phyloP scores from a whole-genome alignment of 1,140 invertebrate species.

The Drosophila nigromelanica region DNA sequence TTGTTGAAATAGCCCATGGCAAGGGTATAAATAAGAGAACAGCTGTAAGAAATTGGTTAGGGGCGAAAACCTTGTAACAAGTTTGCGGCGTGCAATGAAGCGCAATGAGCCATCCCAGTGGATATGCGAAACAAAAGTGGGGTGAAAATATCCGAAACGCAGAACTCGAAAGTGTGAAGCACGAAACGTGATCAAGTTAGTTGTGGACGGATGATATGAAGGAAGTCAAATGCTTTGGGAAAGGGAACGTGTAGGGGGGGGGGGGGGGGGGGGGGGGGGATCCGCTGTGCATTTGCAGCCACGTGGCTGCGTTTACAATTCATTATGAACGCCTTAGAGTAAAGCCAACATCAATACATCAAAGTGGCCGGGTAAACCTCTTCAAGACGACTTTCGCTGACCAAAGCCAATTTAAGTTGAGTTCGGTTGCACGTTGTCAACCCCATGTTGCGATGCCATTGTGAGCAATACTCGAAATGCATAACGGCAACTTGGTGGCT shows the following conservation, averaged over 20 bases:
- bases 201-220: background rate
- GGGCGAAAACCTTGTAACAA: conserved; percentile 34
- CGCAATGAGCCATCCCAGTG: conserved; percentile 46
- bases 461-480: conserved; percentile 57
- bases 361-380: conserved; percentile 12
- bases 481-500: conserved; percentile 63
- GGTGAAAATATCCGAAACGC: background rate
- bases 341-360: conserved; percentile 46
- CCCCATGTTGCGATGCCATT: conserved; percentile 26
- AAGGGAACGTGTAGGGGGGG: background rate
- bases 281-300: conserved; percentile 12
- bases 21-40: conserved; percentile 17
- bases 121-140: conserved; percentile 18
- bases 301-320: conserved; percentile 78
- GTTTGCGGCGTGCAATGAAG: conserved; percentile 55
- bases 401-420: conserved; percentile 58
- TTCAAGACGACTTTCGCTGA: conserved; percentile 52
- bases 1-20: background rate
- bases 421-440: conserved; percentile 42
- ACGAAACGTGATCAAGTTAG: conserved; percentile 8
- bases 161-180: conserved; percentile 31
- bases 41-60: conserved; percentile 30
- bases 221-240: conserved; percentile 21
- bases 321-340: conserved; percentile 64
- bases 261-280: too few species aligned